Conservation (phyloP, 1,140 invertebrate species). For the Aphaenogaster ashmeadi region DNA sequence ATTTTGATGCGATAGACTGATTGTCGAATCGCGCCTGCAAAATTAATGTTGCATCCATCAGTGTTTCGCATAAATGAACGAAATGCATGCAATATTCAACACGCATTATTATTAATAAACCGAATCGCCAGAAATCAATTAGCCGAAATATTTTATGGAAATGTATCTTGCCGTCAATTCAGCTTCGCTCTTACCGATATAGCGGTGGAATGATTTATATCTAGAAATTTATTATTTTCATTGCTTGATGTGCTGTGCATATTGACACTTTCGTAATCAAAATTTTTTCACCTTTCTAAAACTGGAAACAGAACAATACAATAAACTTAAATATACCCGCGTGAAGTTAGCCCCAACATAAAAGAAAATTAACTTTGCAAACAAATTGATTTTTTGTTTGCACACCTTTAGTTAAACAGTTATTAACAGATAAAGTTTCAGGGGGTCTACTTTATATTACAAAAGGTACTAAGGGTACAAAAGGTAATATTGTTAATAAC, state of each 20-base stretch:
- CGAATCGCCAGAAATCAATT: constrained; percentile 18
- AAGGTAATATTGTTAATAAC: too few relatives aligned
- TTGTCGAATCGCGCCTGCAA: neutral
- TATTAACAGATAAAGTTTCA: too few relatives aligned
- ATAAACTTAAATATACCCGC: too few relatives aligned
- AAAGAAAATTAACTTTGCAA: too few relatives aligned
- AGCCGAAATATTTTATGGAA: constrained; percentile 8
- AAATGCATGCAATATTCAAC: neutral
- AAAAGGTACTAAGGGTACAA: too few relatives aligned
- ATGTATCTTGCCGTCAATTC: constrained; percentile 13
- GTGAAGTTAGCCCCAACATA: too few relatives aligned
- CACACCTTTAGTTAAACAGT: too few relatives aligned
- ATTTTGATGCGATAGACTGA: neutral
- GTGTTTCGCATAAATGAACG: constrained; percentile 20
- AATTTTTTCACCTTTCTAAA: too few relatives aligned
- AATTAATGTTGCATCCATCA: neutral
- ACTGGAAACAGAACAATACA: too few relatives aligned
- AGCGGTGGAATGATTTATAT: neutral
- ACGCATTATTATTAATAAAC: constrained; percentile 20
- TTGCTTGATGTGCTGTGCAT: neutral
- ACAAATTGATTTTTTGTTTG: too few relatives aligned
- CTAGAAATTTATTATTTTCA: neutral
- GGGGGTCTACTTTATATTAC: too few relatives aligned
- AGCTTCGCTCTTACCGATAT: neutral
- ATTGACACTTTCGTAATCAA: neutral